These are phyloP conservation scores for Enteromius viviparus DNA, from an alignment of 2,797 vertebrate species.

Conservation along the genomic window DNA sequence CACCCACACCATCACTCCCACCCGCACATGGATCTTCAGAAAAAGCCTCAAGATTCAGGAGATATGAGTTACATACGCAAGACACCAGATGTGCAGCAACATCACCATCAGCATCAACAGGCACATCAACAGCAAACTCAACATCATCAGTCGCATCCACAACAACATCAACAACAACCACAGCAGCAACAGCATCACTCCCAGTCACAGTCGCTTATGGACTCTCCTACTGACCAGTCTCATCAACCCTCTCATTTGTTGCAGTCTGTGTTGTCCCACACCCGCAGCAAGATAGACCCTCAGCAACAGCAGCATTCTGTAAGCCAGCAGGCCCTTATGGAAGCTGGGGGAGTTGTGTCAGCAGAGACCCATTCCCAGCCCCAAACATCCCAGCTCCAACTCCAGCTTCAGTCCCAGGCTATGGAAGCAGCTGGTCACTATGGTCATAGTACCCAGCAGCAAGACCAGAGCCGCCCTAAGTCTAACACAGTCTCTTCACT, in stretches of 20 bases:
- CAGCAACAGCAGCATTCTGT: constrained; percentile 78
- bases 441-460: constrained; percentile 75
- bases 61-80: constrained; percentile 82
- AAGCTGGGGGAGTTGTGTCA: constrained; percentile 77
- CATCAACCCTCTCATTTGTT: constrained; percentile 76
- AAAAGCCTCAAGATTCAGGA: constrained; percentile 82
- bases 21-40: constrained; percentile 85
- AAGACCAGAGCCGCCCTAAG: constrained; percentile 78
- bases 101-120: constrained; percentile 75
- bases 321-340: constrained; percentile 84
- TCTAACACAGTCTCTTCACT: constrained; percentile 81
- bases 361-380: constrained; percentile 73
- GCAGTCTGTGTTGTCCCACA: constrained; percentile 90
- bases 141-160: constrained; percentile 73
- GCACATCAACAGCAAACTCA: constrained; percentile 75
- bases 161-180: constrained; percentile 53
- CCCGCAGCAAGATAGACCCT: constrained; percentile 79
- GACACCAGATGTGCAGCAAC: constrained; percentile 77
- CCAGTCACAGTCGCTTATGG: constrained; percentile 84
- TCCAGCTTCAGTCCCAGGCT: constrained; percentile 87
- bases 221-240: constrained; percentile 84
- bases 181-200: constrained; percentile 72
- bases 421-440: constrained; percentile 84
- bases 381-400: constrained; percentile 85
- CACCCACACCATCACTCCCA: constrained; percentile 78